Conservation (phyloP, 2,888 invertebrate species). For the Embidobia sp. region DNA sequence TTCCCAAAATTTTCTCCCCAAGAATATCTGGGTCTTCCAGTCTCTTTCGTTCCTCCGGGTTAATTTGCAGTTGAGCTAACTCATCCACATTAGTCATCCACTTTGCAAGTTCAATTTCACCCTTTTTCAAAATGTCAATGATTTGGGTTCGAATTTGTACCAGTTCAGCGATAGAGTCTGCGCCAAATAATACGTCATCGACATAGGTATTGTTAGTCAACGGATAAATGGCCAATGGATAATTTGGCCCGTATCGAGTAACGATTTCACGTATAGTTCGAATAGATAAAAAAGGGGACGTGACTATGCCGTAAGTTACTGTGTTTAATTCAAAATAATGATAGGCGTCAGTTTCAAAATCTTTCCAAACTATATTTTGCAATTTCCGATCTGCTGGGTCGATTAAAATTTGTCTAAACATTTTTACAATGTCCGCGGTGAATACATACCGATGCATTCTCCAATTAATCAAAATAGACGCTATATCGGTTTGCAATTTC, state of each 20-base stretch:
- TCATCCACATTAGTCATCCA: too few relatives aligned
- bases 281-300: constrained; percentile 6
- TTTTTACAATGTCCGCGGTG: constrained; percentile 22
- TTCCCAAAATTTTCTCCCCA: constrained; percentile 23
- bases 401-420: constrained; percentile 19
- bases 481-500: constrained; percentile 22
- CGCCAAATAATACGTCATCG: constrained; percentile 15
- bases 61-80: too few relatives aligned
- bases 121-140: neutral
- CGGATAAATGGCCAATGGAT: neutral
- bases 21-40: too few relatives aligned
- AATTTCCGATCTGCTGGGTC: neutral
- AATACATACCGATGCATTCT: neutral
- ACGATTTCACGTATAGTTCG: constrained; percentile 4
- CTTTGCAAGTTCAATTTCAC: neutral
- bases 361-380: constrained; percentile 15
- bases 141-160: neutral
- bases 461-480: constrained; percentile 10
- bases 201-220: neutral
- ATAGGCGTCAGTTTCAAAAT: neutral
- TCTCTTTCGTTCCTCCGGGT: too few relatives aligned
- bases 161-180: neutral
- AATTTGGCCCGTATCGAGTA: neutral
- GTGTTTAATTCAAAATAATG: constrained; percentile 7
- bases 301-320: constrained; percentile 1